Conservation (phyloP, 2,113 vertebrate genomes). For the Irena cyanogastra region DNA sequence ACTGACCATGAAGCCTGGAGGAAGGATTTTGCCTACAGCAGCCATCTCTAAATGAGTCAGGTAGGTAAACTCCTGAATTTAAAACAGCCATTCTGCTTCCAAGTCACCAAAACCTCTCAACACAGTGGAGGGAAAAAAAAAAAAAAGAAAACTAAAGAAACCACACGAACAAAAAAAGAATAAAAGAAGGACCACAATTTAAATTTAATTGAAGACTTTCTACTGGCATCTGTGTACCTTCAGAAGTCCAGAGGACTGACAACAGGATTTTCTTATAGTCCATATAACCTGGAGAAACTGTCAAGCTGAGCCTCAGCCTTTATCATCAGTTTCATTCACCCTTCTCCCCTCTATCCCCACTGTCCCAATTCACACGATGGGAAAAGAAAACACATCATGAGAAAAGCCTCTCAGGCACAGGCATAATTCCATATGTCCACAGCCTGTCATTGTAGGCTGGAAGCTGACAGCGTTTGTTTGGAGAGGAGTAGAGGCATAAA, state of each 20-base stretch:
- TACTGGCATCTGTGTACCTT: neutral
- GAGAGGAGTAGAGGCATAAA: neutral
- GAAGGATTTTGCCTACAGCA: neutral
- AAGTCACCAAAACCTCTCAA: neutral
- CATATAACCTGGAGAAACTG: neutral
- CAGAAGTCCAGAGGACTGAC: neutral
- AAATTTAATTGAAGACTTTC: neutral
- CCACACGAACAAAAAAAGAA: neutral
- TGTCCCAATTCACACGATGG: neutral
- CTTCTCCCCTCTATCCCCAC: neutral
- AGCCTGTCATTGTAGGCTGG: neutral
- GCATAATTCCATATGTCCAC: neutral
- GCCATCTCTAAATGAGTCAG: neutral
- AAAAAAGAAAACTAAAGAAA: fast-evolving
- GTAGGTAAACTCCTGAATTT: neutral
- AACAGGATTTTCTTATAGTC: neutral
- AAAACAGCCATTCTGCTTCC: neutral
- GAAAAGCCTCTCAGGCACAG: neutral
- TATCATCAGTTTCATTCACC: neutral
- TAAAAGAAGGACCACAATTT: fast-evolving
- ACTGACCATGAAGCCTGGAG: neutral
- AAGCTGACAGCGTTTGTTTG: neutral
- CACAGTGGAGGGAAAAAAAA: fast-evolving
- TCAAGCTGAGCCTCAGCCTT: neutral
- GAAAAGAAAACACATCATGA: neutral